A percentile compares a stretch with the other conserved stretches of the same genome.
phyloP scores from a whole-genome alignment of 2,888 invertebrate genomes.

The Diplazon laetatorius region DNA sequence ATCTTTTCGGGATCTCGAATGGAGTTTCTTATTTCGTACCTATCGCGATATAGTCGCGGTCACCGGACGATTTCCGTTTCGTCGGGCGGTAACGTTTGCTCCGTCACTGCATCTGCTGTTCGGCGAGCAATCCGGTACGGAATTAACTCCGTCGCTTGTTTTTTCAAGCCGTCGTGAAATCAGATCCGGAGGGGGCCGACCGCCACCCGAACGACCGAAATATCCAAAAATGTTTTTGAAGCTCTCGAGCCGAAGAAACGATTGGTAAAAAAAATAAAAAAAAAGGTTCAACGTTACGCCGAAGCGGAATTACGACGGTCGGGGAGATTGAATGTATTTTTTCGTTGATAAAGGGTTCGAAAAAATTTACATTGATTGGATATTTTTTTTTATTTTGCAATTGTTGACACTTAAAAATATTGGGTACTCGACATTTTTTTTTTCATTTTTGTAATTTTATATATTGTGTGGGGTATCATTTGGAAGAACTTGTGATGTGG shows the following conservation, averaged over 20 bases:
- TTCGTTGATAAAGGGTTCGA: not conserved
- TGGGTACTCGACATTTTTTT: too few species aligned
- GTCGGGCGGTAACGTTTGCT: slow-evolving; percentile 26
- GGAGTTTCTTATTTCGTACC: not conserved
- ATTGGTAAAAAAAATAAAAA: too few species aligned
- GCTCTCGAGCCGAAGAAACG: slow-evolving; percentile 33
- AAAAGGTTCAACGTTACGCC: slow-evolving; percentile 33
- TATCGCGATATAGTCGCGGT: slow-evolving; percentile 24
- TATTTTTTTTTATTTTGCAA: too few species aligned
- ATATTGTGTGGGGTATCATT: too few species aligned
- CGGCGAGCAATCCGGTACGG: slow-evolving; percentile 65
- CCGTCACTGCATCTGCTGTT: slow-evolving; percentile 10
- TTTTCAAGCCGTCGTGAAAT: slow-evolving; percentile 69
- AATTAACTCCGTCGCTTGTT: slow-evolving; percentile 69
- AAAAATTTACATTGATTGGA: too few species aligned
- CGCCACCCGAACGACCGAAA: slow-evolving; percentile 56
- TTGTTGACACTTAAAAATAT: too few species aligned
- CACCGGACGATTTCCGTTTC: slow-evolving; percentile 58
- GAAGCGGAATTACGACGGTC: not conserved
- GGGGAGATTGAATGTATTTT: not conserved
- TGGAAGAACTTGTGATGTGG: too few species aligned
- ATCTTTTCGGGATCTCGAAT: slow-evolving; percentile 25
- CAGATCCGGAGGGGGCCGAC: slow-evolving; percentile 65
- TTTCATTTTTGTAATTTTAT: too few species aligned
- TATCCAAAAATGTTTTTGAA: slow-evolving; percentile 62